phyloP scores from a whole-genome alignment of 2,113 vertebrate species.

The Tautogolabrus adspersus region DNA sequence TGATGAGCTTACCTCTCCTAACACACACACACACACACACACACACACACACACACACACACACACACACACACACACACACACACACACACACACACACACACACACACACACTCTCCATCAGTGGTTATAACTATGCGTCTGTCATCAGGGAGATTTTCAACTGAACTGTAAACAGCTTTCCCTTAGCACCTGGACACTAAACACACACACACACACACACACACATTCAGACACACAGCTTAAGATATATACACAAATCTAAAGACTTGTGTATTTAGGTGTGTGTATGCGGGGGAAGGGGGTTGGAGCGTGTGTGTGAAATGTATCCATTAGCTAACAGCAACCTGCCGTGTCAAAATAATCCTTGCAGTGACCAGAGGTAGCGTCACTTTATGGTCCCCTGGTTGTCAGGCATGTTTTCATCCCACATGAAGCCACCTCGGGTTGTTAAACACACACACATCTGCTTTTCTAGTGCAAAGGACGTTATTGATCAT shows the following conservation, averaged over 20 bases:
- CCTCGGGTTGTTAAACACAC: slow-evolving; percentile 1
- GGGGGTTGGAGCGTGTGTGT: slow-evolving; percentile 39
- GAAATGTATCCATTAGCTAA: slow-evolving; percentile 72
- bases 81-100: too few relatives aligned
- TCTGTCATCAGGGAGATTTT: slow-evolving; percentile 69
- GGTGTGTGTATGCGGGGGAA: slow-evolving; percentile 32
- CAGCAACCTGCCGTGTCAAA: slow-evolving; percentile 66
- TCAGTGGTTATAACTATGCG: slow-evolving; percentile 14
- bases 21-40: too few relatives aligned
- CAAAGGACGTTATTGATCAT: too few relatives aligned
- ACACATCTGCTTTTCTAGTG: background rate
- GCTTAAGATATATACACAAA: background rate
- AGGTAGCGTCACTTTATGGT: slow-evolving; percentile 27
- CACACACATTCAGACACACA: background rate
- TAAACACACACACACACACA: slow-evolving; percentile 32
- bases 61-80: background rate
- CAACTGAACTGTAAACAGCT: slow-evolving; percentile 51
- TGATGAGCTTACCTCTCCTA: slow-evolving; percentile 10
- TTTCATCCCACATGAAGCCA: background rate
- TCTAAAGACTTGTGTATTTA: background rate
- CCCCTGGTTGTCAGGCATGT: slow-evolving; percentile 24
- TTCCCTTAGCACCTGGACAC: slow-evolving; percentile 75
- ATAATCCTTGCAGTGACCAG: slow-evolving; percentile 68
- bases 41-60: background rate
- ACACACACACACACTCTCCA: slow-evolving; percentile 3